phyloP scores from a whole-genome alignment of 2,113 vertebrate genomes.

The Poeciliopsis turrubarensis region DNA sequence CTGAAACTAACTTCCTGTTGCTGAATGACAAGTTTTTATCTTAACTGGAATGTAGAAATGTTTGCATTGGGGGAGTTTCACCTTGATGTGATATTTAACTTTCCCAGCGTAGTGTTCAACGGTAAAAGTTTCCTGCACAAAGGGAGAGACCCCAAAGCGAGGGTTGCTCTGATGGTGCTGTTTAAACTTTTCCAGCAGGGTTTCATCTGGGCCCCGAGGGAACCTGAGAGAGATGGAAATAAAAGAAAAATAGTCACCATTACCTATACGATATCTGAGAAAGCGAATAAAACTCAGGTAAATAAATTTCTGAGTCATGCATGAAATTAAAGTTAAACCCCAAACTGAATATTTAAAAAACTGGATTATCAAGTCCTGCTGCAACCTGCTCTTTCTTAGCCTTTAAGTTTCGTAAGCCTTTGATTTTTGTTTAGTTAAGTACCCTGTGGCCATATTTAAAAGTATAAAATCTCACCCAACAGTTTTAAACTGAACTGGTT shows the following conservation, averaged over 20 bases:
- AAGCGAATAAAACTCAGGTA: background rate
- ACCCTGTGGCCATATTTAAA: background rate
- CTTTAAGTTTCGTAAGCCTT: background rate
- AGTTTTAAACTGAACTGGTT: background rate
- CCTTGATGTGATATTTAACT: slow-evolving; percentile 94
- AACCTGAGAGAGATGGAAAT: slow-evolving; percentile 75
- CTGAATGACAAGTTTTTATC: background rate
- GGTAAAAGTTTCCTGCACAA: slow-evolving; percentile 86
- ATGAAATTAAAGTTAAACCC: background rate
- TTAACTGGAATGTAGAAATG: background rate
- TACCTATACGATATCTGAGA: background rate
- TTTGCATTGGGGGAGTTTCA: slow-evolving; percentile 5
- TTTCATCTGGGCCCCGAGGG: slow-evolving; percentile 86
- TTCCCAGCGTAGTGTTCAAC: slow-evolving; percentile 92
- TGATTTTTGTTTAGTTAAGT: background rate
- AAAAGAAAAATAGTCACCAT: slow-evolving; percentile 4
- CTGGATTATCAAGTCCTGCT: background rate
- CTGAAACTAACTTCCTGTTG: slow-evolving; percentile 17
- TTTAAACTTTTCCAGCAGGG: slow-evolving; percentile 90
- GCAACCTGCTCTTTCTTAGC: background rate
- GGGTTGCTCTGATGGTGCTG: slow-evolving; percentile 87
- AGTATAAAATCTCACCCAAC: background rate
- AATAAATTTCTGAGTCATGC: background rate
- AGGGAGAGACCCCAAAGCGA: slow-evolving; percentile 85
- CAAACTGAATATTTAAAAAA: background rate